Conservation (phyloP, 1,140 invertebrate species). For the Cotesia glomerata region DNA sequence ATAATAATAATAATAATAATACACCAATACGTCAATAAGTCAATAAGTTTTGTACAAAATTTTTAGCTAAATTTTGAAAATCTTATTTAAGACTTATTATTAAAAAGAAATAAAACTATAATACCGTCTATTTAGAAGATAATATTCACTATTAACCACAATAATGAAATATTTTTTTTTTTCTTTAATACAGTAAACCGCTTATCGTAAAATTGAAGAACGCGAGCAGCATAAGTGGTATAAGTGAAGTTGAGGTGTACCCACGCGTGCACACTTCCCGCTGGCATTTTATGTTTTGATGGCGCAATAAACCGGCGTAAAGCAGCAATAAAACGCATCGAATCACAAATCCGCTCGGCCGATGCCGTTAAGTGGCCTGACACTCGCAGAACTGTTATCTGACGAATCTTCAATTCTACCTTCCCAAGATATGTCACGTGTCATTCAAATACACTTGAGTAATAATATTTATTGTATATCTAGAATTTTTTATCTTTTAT, state of each 20-base stretch:
- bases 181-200: not conserved
- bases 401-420: conserved; percentile 16
- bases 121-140: no score
- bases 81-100: no score
- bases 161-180: not conserved
- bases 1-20: no score
- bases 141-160: not conserved
- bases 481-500: no score
- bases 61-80: no score
- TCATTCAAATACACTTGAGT: not conserved
- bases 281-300: conserved; percentile 64
- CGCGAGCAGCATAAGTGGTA: conserved; percentile 44
- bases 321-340: conserved; percentile 64
- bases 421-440: conserved; percentile 13
- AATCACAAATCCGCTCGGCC: conserved; percentile 62
- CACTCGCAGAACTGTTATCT: conserved; percentile 45
- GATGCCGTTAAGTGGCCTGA: conserved; percentile 49
- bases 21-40: no score
- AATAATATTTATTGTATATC: not conserved
- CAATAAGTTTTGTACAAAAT: no score
- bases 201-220: conserved; percentile 29
- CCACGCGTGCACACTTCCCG: conserved; percentile 54
- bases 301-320: conserved; percentile 63
- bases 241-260: conserved; percentile 54
- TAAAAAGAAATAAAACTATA: no score